phyloP scores from a whole-genome alignment of 2,888 invertebrate species.

The Panorpa germanica region DNA sequence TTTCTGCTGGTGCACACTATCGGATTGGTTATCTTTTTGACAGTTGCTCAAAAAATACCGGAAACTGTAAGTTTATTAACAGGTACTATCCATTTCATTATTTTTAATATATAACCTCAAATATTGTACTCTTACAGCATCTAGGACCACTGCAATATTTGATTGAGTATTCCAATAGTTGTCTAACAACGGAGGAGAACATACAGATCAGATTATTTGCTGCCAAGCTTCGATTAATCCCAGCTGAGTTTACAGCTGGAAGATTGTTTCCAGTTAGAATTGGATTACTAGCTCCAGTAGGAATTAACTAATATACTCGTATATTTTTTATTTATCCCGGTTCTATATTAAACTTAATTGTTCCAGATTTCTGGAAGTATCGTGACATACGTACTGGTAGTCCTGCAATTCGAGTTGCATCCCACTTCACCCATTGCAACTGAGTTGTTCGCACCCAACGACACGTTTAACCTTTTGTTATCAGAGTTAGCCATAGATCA shows the following conservation, averaged over 20 bases:
- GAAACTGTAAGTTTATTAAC: no score
- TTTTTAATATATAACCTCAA: neutral
- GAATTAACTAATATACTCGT: neutral
- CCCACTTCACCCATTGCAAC: no score
- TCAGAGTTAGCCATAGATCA: no score
- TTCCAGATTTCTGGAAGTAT: slow-evolving; percentile 7
- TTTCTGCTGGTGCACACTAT: slow-evolving; percentile 3
- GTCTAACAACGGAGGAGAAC: slow-evolving; percentile 7
- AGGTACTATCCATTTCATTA: no score
- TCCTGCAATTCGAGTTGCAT: slow-evolving; percentile 6
- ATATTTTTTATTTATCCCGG: neutral
- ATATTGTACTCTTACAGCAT: slow-evolving; percentile 1
- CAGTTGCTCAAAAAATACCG: slow-evolving; percentile 5
- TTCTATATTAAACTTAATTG: neutral
- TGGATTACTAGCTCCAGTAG: slow-evolving; percentile 7
- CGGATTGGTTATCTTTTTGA: slow-evolving; percentile 6
- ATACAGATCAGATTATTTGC: slow-evolving; percentile 6
- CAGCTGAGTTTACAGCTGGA: slow-evolving; percentile 8
- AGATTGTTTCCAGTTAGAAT: slow-evolving; percentile 6
- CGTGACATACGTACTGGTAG: slow-evolving; percentile 8
- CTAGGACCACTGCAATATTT: slow-evolving; percentile 1
- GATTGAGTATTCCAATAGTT: slow-evolving; percentile 3
- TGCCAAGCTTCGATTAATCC: slow-evolving; percentile 4
- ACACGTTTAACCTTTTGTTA: no score
- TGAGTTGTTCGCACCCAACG: no score